Evolutionary conservation across 23 tunicate genomes (phyloP).

Genomic region (Halocynthia roretzi): DNA sequence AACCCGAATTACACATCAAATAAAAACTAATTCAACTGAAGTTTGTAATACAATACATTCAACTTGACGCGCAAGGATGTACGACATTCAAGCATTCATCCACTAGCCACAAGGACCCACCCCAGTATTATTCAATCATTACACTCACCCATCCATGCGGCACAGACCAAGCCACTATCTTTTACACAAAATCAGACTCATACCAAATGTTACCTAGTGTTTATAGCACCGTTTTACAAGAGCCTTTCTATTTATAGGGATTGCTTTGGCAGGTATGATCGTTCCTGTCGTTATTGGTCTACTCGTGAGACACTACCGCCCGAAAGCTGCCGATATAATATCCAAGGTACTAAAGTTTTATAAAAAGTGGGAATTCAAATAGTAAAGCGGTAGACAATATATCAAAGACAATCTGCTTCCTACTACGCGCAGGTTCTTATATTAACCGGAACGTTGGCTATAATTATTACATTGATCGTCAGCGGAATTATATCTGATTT

Average conservation of each 20-base stretch:
- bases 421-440: neutral
- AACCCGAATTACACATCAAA: no score
- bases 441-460: neutral
- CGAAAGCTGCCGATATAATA: slow-evolving; percentile 3
- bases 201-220: no score
- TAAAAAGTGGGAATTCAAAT: neutral
- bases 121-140: no score
- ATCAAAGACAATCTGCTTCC: neutral
- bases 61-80: no score
- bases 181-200: no score
- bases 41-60: no score
- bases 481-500: neutral
- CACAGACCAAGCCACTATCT: no score
- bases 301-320: neutral
- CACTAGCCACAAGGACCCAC: no score
- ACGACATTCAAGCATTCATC: no score
- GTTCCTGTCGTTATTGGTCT: neutral
- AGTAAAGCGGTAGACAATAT: neutral
- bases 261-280: neutral
- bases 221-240: no score
- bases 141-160: no score
- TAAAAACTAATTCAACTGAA: no score
- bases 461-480: slow-evolving; percentile 4
- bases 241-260: neutral
- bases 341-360: neutral